These are phyloP conservation scores for Gulo gulo DNA, from an alignment of 2,113 vertebrate species.

Conservation along the genomic window DNA sequence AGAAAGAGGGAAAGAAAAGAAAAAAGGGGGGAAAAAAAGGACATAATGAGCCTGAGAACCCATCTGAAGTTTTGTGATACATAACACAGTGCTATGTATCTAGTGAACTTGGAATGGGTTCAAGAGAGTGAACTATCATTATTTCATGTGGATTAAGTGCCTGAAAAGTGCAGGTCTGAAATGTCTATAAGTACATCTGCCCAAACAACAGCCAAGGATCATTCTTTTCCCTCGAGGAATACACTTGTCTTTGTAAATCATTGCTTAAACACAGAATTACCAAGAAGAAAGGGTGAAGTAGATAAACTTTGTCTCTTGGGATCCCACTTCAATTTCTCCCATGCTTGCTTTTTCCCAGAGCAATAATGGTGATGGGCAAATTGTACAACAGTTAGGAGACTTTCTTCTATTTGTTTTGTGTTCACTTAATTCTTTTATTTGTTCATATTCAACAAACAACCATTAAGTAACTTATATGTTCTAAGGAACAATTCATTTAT, in stretches of 20 bases:
- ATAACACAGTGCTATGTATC: neutral
- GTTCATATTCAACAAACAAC: neutral
- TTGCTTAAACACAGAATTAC: neutral
- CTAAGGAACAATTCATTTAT: neutral
- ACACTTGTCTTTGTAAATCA: neutral
- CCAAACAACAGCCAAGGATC: neutral
- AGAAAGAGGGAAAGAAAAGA: neutral
- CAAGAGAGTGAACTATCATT: neutral
- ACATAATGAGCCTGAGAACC: neutral
- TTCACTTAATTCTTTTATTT: neutral
- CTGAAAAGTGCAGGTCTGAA: conserved; percentile 24
- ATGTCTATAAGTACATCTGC: neutral
- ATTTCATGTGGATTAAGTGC: conserved; percentile 39
- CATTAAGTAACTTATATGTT: neutral
- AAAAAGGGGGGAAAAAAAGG: neutral
- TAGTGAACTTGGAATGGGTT: neutral
- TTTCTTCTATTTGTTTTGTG: neutral
- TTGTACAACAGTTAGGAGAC: neutral
- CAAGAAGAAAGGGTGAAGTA: neutral
- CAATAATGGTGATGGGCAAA: neutral
- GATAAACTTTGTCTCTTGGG: neutral
- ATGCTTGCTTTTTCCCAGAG: neutral
- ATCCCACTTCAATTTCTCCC: neutral
- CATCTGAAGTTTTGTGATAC: neutral
- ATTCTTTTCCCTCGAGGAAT: neutral